Conservation (phyloP, 2,888 invertebrate species). For the Apodemia hepburni region DNA sequence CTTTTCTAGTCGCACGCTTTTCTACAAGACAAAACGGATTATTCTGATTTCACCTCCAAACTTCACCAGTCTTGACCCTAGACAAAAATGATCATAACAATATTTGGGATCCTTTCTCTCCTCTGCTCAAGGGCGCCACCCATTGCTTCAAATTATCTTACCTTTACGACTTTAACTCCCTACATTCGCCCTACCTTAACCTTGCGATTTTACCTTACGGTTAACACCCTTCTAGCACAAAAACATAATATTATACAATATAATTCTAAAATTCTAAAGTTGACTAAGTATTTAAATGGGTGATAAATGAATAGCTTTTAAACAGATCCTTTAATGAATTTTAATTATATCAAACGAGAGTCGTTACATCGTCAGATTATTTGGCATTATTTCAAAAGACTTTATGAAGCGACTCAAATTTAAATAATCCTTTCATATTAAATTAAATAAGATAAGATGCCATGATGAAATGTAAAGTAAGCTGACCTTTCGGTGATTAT, state of each 20-base stretch:
- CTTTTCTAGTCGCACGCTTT: too few relatives aligned
- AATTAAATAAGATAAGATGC: slow-evolving; percentile 53
- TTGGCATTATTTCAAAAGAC: slow-evolving; percentile 41
- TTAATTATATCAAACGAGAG: slow-evolving; percentile 25
- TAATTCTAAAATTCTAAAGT: not conserved
- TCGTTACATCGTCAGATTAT: slow-evolving; percentile 41
- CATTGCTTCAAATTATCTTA: too few relatives aligned
- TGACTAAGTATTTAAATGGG: not conserved
- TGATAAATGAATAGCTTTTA: slow-evolving; percentile 16
- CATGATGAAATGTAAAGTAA: slow-evolving; percentile 48
- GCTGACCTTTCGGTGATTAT: slow-evolving; percentile 34
- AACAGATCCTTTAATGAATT: slow-evolving; percentile 31
- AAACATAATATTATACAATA: not conserved
- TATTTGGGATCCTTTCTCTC: too few relatives aligned
- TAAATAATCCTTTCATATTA: slow-evolving; percentile 57
- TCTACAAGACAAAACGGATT: too few relatives aligned
- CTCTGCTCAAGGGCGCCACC: too few relatives aligned
- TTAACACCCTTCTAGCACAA: too few relatives aligned
- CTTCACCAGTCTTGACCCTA: too few relatives aligned
- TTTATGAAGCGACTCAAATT: slow-evolving; percentile 57
- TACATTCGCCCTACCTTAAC: too few relatives aligned
- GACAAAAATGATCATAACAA: too few relatives aligned
- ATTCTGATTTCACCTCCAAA: too few relatives aligned
- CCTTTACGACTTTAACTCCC: too few relatives aligned
- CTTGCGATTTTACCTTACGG: too few relatives aligned